phyloP scores from a whole-genome alignment of 2,113 vertebrate species.

The Urocolius indicus region DNA sequence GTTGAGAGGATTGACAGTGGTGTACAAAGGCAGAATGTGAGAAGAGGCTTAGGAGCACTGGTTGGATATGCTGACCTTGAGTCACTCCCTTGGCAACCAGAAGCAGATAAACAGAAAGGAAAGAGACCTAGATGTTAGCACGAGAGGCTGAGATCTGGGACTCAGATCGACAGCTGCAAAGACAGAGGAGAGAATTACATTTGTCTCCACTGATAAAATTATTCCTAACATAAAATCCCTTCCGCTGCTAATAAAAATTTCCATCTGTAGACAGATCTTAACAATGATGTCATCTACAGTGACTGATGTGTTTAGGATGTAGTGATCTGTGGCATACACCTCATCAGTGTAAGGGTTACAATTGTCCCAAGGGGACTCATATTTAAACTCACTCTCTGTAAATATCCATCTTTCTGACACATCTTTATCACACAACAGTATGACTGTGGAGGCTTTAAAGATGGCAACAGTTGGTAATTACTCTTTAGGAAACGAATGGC shows the following conservation, averaged over 20 bases:
- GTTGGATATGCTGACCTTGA: background rate
- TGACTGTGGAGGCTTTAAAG: background rate
- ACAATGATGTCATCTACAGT: background rate
- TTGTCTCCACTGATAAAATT: background rate
- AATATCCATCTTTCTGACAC: background rate
- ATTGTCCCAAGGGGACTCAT: accelerated
- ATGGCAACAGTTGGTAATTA: background rate
- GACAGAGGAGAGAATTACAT: background rate
- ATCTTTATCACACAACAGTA: background rate
- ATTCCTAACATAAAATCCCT: background rate
- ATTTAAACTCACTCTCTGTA: background rate
- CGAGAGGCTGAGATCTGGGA: background rate
- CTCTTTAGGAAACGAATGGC: background rate
- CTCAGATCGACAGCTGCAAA: background rate
- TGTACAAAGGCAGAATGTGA: background rate
- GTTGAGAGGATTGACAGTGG: background rate
- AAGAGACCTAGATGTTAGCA: background rate
- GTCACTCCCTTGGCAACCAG: no score
- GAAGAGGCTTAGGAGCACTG: background rate
- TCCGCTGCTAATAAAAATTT: background rate
- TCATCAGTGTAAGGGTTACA: background rate
- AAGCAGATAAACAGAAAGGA: background rate
- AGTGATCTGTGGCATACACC: background rate
- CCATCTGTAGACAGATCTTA: background rate
- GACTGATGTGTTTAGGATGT: background rate